Evolutionary conservation across 2,797 vertebrate species (phyloP), one percentile per base, ranked within the genome.

Genomic region (Lepidocolaptes lacrymiger): DNA sequence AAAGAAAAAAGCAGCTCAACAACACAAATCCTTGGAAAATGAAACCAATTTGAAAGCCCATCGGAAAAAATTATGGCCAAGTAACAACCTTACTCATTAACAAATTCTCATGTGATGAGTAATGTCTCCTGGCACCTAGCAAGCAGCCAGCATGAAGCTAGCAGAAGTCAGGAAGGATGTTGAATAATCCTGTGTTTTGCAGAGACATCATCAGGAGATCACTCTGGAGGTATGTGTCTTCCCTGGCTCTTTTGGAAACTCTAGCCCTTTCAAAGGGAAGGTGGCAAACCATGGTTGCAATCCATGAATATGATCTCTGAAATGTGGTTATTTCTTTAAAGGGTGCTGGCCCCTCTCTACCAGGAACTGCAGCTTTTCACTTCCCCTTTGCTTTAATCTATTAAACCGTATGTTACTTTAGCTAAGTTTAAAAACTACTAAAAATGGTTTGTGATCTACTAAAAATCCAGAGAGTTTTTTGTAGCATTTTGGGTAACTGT

Each of bases 61-160:
- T 74, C 41, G 83, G 80, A 56, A 84, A 77, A 88, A 93, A 83
- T 27, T 73, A 68, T 21, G 74, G 55, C 63, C 56, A 94, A 61
- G 66, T 85, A 85, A 74, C 54, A 63, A 58, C 52, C 78, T 88
- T 83, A 43, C 39, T 67, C 48, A 61, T 67, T 79, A 79, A 37
- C 46, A 79, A 67, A 83, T 88, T 84, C 66, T 71, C 21, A 32
- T 77, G 52, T 74, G 64, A 44, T 93, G 76, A 89, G 81, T 82
- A 91, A 87, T 30, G 67, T 79, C 77, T 91, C 52, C 89, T 88
- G 89, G 79, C 91, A 89, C n/a, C 87, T 74, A 92, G 48, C 27
- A 61, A 92, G 78, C 67, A 75, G 77, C 27, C 6, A 9, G 52
- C 55, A 43, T 54, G 68, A 67, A 71, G 28, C 39, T 87, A 72